Evolutionary conservation across 2,113 vertebrate genomes (phyloP), one percentile per base, ranked within the genome.

Genomic region (Rhabdomys dilectus): DNA sequence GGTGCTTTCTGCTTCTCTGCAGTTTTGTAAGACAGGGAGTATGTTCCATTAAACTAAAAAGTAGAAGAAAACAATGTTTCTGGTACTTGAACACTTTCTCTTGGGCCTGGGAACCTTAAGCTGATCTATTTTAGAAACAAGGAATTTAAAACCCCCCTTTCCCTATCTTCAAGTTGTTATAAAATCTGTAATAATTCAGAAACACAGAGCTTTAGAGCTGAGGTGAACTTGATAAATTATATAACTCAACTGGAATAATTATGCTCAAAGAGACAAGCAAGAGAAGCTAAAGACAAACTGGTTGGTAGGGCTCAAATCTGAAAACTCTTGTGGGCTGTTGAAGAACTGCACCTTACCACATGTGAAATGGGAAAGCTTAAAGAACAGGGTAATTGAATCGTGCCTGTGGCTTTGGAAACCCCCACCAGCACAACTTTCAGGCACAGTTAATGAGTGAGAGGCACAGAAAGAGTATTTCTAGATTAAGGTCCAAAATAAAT

Each of bases 61-160:
- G 89, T 80, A 88, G 81, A 72, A 68, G 42, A 24, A 68, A 92
- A 91, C 29, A 34, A 8, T 66, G 53, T 86, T 77, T 93, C 76
- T 88, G 86, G 34, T 22, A 88, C 45, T 77, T 56, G 42, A 89
- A 80, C 51, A 96, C 84, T 53, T 68, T 88, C 19, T 85, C 88
- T 90, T 93, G 77, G 73, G 58, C 64, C 64, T 77, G 88, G 68
- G 62, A 58, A 95, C 77, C 89, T 90, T 89, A 85, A 93, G 45
- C 15, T 82, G 31, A 34, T 92, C 64, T 90, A 85, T 80, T 93
- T 95, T 86, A 94, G 56, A 95, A 92, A 88, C 42, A 82, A 45
- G n/a, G 42, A 68, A 95, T 93, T 96, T 96, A 95, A 77, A 94
- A 94, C 73, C 95, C 95, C 64, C 29, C 93, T 94, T 66, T 96